Conservation (phyloP, 2,888 invertebrate genomes). For the Oligia fasciuncula region DNA sequence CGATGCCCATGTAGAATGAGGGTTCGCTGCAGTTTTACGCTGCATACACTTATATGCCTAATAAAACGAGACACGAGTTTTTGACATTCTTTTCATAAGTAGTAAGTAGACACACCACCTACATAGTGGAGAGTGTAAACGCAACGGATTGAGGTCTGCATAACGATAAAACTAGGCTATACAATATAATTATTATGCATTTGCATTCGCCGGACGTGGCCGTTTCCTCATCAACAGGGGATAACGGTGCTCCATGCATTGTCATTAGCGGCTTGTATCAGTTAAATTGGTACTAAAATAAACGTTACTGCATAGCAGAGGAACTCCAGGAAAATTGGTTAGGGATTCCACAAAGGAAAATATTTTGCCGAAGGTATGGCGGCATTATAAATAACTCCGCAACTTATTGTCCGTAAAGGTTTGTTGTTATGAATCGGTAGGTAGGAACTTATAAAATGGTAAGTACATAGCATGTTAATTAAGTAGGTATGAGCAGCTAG, state of each 20-base stretch:
- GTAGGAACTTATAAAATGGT: neutral
- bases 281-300: conserved; percentile 11
- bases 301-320: neutral
- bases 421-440: neutral
- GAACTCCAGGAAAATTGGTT: conserved; percentile 44
- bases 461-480: neutral
- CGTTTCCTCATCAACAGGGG: conserved; percentile 62
- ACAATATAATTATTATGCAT: conserved; percentile 39
- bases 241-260: conserved; percentile 53
- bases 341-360: neutral
- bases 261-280: conserved; percentile 40
- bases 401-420: conserved; percentile 3
- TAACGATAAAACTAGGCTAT: neutral
- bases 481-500: neutral
- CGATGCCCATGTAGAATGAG: neutral
- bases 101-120: neutral
- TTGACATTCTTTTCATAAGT: neutral
- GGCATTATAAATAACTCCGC: conserved; percentile 16
- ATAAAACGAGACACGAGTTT: neutral
- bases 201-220: conserved; percentile 55
- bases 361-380: neutral
- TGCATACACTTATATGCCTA: neutral
- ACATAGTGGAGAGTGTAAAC: neutral
- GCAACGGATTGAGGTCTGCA: conserved; percentile 10
- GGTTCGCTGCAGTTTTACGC: neutral